phyloP scores from a whole-genome alignment of 2,888 invertebrate species.

The Diachrysia chrysitis region DNA sequence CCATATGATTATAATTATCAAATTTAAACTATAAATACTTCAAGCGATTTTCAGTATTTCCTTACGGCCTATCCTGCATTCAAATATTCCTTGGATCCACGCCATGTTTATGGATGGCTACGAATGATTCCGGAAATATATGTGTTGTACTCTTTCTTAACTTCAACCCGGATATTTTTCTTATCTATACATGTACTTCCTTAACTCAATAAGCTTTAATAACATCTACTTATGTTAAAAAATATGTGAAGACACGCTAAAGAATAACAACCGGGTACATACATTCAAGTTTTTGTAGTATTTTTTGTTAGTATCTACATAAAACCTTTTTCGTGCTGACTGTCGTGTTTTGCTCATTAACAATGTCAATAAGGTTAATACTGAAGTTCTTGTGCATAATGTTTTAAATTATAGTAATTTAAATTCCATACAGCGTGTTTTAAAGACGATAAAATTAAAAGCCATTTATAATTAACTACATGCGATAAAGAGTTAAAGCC shows the following conservation, averaged over 20 bases:
- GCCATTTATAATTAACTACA: background rate
- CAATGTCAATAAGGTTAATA: slow-evolving; percentile 66
- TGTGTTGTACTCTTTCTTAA: background rate
- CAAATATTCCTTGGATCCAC: no score
- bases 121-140: background rate
- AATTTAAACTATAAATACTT: background rate
- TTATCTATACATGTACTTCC: background rate
- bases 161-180: background rate
- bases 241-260: slow-evolving; percentile 10
- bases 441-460: slow-evolving; percentile 10
- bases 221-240: background rate
- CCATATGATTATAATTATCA: background rate
- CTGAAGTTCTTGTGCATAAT: slow-evolving; percentile 57
- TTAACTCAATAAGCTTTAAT: background rate
- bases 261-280: slow-evolving; percentile 8
- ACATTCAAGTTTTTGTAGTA: slow-evolving; percentile 10
- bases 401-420: slow-evolving; percentile 39
- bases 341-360: slow-evolving; percentile 60
- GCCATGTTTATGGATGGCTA: background rate
- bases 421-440: slow-evolving; percentile 56
- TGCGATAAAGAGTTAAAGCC: background rate
- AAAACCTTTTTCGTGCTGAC: slow-evolving; percentile 37
- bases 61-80: no score
- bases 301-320: slow-evolving; percentile 23
- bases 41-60: background rate